Evolutionary conservation across 2,797 vertebrate genomes (phyloP).

Genomic region (Yasuhikotakia modesta): DNA sequence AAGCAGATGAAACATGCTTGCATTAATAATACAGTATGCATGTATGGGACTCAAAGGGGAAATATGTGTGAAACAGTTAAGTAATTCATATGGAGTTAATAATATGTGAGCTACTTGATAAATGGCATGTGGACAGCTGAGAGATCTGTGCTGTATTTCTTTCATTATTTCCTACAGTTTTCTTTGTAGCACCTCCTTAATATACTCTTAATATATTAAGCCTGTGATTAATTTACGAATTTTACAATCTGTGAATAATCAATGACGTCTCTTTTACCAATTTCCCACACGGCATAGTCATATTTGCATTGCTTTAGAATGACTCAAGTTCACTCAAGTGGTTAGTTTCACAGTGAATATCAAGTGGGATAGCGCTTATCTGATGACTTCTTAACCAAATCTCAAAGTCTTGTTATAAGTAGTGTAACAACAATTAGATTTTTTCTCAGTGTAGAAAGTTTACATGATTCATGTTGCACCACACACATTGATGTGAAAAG

Average conservation of each 20-base stretch:
- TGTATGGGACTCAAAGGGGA: conserved; percentile 7
- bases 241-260: too few species aligned
- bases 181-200: too few species aligned
- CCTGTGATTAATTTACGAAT: too few species aligned
- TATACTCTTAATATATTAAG: too few species aligned
- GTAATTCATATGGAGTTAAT: not conserved
- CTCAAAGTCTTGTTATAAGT: conserved; percentile 26
- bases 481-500: conserved; percentile 26
- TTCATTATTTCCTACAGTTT: not conserved
- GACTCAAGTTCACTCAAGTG: conserved; percentile 75
- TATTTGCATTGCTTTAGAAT: conserved; percentile 45
- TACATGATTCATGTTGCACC: conserved; percentile 21
- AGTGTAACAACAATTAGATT: not conserved
- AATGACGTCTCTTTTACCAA: not conserved
- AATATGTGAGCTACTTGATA: not conserved
- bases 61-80: conserved; percentile 4
- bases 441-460: conserved; percentile 35
- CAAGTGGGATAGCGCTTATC: conserved; percentile 73
- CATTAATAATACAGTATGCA: conserved; percentile 58
- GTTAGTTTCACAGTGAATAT: conserved; percentile 79
- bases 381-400: conserved; percentile 61
- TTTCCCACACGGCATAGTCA: conserved; percentile 3
- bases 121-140: not conserved
- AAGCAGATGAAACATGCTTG: conserved; percentile 47
- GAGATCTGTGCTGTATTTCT: not conserved